phyloP scores from a whole-genome alignment of 2,888 invertebrate genomes.

The Galerucella calmariensis region DNA sequence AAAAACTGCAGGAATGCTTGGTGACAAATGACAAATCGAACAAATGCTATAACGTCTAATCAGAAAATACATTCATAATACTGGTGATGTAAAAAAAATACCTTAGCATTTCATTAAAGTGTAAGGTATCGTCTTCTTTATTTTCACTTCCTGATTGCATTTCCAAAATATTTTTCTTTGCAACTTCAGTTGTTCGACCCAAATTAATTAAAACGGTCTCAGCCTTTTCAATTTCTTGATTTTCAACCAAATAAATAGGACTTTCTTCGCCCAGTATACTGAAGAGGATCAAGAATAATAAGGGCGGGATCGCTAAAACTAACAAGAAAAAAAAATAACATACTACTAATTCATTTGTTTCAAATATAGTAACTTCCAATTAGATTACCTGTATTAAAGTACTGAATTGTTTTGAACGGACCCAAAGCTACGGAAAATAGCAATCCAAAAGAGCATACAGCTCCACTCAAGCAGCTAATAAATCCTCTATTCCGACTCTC shows the following conservation, averaged over 20 bases:
- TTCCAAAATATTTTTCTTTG: slow-evolving; percentile 39
- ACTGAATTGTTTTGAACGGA: slow-evolving; percentile 24
- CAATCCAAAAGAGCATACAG: slow-evolving; percentile 75
- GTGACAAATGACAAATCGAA: too few species aligned
- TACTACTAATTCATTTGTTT: too few species aligned
- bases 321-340: slow-evolving; percentile 66
- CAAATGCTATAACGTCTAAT: too few species aligned
- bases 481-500: slow-evolving; percentile 84
- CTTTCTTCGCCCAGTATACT: slow-evolving; percentile 85
- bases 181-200: slow-evolving; percentile 62
- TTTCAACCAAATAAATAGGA: slow-evolving; percentile 75
- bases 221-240: slow-evolving; percentile 73
- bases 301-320: slow-evolving; percentile 67
- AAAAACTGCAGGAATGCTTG: too few species aligned
- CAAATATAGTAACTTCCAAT: neutral
- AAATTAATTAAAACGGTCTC: slow-evolving; percentile 73
- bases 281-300: slow-evolving; percentile 68
- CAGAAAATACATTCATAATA: too few species aligned
- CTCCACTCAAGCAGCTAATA: slow-evolving; percentile 83
- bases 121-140: slow-evolving; percentile 14
- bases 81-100: neutral
- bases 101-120: slow-evolving; percentile 32
- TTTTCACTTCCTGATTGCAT: slow-evolving; percentile 30
- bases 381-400: slow-evolving; percentile 34
- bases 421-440: slow-evolving; percentile 40